phyloP scores from a whole-genome alignment of 2,113 vertebrate genomes.

The Danionella cerebrum region DNA sequence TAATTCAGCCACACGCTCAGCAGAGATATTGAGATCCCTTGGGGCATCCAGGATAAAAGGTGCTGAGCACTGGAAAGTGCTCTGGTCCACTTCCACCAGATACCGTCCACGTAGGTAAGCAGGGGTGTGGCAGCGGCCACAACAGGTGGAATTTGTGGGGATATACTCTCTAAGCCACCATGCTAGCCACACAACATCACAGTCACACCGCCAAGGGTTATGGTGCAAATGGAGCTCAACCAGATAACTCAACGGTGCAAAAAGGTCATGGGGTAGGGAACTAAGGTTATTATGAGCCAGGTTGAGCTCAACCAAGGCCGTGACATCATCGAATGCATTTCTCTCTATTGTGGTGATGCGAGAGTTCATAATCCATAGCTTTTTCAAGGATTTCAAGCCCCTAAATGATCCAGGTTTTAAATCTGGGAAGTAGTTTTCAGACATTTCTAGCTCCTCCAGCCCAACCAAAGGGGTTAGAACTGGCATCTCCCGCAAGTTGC shows the following conservation, averaged over 20 bases:
- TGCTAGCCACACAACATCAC: slow-evolving; percentile 93
- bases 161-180: slow-evolving; percentile 96
- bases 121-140: slow-evolving; percentile 89
- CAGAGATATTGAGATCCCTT: slow-evolving; percentile 88
- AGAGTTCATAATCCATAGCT: slow-evolving; percentile 99
- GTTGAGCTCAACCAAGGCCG: slow-evolving; percentile 92
- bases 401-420: slow-evolving; percentile 86
- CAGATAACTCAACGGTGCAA: slow-evolving; percentile 85
- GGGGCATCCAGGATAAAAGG: slow-evolving; percentile 93
- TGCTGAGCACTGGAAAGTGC: slow-evolving; percentile 88
- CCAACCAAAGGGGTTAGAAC: slow-evolving; percentile 83
- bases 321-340: slow-evolving; percentile 94
- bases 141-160: slow-evolving; percentile 95
- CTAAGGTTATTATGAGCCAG: slow-evolving; percentile 97
- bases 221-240: slow-evolving; percentile 96
- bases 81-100: slow-evolving; percentile 91
- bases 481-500: slow-evolving; percentile 91
- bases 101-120: slow-evolving; percentile 84
- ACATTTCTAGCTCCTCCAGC: slow-evolving; percentile 95
- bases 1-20: slow-evolving; percentile 87
- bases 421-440: slow-evolving; percentile 89
- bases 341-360: slow-evolving; percentile 86
- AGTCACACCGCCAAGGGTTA: slow-evolving; percentile 96
- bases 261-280: slow-evolving; percentile 93
- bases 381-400: slow-evolving; percentile 85